Conservation (phyloP, 2,888 invertebrate species). For the Luffia ferchaultella region DNA sequence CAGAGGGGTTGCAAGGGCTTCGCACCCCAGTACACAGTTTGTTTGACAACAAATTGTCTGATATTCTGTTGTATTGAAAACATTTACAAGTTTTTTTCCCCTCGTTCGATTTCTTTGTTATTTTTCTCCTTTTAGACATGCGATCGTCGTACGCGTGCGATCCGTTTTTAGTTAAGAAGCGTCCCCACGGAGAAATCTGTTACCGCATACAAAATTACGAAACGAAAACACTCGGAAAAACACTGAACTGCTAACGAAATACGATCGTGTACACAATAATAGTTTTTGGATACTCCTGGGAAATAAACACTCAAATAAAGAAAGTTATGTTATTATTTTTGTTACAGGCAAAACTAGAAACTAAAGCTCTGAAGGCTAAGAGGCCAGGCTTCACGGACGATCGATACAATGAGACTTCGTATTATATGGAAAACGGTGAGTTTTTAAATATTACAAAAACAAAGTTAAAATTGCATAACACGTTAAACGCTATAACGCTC, state of each 20-base stretch:
- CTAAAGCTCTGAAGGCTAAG: constrained; percentile 89
- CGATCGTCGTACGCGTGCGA: neutral
- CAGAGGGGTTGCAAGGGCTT: constrained; percentile 20
- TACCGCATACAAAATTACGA: no score
- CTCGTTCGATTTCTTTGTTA: neutral
- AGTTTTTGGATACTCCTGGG: no score
- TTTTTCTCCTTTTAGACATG: neutral
- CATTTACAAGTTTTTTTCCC: neutral
- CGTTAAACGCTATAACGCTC: neutral
- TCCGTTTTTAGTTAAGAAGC: neutral
- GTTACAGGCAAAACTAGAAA: constrained; percentile 89
- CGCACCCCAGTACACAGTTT: constrained; percentile 20
- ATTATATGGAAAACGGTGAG: constrained; percentile 95
- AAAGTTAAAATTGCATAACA: no score
- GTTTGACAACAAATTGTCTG: neutral
- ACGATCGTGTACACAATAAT: no score
- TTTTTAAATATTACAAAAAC: constrained; percentile 19
- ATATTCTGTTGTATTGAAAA: neutral
- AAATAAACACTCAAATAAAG: no score
- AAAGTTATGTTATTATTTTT: no score
- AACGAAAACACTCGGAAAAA: no score
- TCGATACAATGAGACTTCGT: constrained; percentile 92
- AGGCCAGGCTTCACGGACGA: constrained; percentile 92
- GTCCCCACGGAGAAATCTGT: no score
- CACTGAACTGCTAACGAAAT: no score